Percentiles rank a stretch among this genome's conserved stretches.
Conservation (phyloP, 2,113 vertebrate genomes). For the Cynopterus brachyotis region DNA sequence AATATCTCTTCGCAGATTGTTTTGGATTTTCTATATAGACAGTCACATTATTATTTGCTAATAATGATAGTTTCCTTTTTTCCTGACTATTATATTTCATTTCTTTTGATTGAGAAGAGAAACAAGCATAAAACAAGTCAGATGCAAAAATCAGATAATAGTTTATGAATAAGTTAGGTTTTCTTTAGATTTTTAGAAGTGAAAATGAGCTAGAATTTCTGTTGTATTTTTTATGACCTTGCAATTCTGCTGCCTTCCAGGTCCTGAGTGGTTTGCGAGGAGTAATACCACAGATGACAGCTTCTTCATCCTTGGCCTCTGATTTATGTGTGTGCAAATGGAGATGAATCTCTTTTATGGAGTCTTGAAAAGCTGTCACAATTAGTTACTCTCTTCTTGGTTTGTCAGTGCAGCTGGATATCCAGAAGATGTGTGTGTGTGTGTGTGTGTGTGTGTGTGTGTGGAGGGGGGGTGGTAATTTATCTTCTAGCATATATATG, state of each 20-base stretch:
- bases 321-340: background rate
- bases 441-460: too few relatives aligned
- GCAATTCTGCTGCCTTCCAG: background rate
- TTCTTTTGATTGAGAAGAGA: conserved; percentile 21
- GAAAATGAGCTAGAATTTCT: background rate
- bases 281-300: background rate
- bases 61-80: background rate
- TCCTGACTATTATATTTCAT: background rate
- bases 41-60: background rate
- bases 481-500: background rate
- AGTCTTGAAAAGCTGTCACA: background rate
- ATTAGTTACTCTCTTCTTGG: background rate
- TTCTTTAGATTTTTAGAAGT: background rate
- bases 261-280: background rate
- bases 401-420: background rate
- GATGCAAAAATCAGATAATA: background rate
- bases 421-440: background rate
- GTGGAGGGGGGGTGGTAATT: background rate
- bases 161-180: conserved; percentile 29
- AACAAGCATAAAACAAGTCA: background rate
- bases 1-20: background rate
- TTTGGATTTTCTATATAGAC: background rate
- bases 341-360: background rate
- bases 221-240: background rate
- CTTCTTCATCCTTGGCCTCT: background rate